phyloP scores from a whole-genome alignment of 2,888 invertebrate species.

The Drosophila histrio region DNA sequence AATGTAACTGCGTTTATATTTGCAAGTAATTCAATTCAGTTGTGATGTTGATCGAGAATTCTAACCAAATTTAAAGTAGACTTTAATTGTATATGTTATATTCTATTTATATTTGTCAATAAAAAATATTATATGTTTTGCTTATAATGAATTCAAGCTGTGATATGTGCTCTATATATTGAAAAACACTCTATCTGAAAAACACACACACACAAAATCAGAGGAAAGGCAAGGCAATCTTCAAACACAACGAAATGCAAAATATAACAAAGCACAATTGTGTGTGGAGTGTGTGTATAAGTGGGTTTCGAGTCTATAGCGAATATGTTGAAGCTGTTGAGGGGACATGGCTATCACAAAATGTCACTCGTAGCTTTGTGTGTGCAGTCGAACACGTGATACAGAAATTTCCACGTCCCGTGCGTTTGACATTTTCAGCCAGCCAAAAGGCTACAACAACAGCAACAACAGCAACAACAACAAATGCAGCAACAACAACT shows the following conservation, averaged over 20 bases:
- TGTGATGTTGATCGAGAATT: neutral
- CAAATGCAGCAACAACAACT: constrained; percentile 5
- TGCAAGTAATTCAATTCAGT: neutral
- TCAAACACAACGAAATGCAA: constrained; percentile 21
- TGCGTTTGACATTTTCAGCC: constrained; percentile 61
- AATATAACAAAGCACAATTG: constrained; percentile 7
- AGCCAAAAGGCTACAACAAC: constrained; percentile 9
- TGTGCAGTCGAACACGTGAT: constrained; percentile 37
- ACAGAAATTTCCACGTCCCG: constrained; percentile 34
- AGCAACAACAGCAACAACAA: neutral
- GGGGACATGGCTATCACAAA: constrained; percentile 13
- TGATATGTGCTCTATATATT: neutral
- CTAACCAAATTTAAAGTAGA: neutral
- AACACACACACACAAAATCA: constrained; percentile 12
- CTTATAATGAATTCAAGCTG: neutral
- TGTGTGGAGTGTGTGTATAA: neutral
- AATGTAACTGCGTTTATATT: neutral
- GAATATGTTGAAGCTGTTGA: neutral
- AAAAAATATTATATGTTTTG: neutral
- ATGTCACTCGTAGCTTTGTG: constrained; percentile 35
- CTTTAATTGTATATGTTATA: neutral
- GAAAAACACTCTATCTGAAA: neutral
- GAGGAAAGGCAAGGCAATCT: constrained; percentile 17
- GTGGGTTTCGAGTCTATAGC: neutral
- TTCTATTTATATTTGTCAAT: neutral